Conservation (phyloP, 37 sponge, comb jelly and placozoan genomes). For the Oscarella lobularis region DNA sequence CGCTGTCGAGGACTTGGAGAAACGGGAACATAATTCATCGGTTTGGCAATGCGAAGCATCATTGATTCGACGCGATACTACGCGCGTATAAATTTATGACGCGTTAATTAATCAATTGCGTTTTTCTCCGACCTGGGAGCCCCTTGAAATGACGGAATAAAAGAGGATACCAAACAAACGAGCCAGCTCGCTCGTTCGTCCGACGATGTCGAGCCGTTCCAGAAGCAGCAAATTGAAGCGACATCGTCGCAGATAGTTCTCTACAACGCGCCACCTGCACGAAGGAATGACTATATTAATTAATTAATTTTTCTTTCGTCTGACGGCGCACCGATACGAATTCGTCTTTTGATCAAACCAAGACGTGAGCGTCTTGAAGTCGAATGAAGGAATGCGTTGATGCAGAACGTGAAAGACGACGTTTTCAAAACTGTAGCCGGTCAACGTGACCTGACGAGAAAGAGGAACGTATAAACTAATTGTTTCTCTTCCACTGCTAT, state of each 20-base stretch:
- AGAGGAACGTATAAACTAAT: not conserved
- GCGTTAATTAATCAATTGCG: not conserved
- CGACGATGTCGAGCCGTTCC: slow-evolving; percentile 74
- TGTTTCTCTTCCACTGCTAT: not conserved
- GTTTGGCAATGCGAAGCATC: slow-evolving; percentile 83
- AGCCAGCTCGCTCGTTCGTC: slow-evolving; percentile 91
- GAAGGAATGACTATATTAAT: no score
- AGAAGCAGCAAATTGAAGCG: slow-evolving; percentile 52
- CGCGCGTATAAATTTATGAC: not conserved
- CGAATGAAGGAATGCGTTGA: slow-evolving; percentile 54
- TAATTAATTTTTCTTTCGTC: no score
- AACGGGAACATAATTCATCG: slow-evolving; percentile 66
- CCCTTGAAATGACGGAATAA: slow-evolving; percentile 70
- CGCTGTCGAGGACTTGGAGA: slow-evolving; percentile 88
- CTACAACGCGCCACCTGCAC: slow-evolving; percentile 40
- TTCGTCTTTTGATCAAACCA: slow-evolving; percentile 40
- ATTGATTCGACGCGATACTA: slow-evolving; percentile 95
- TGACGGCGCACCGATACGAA: slow-evolving; percentile 1
- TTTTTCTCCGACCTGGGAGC: slow-evolving; percentile 62
- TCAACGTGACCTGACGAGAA: slow-evolving; percentile 47
- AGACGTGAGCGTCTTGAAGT: slow-evolving; percentile 39
- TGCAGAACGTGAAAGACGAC: slow-evolving; percentile 78
- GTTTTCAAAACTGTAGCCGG: slow-evolving; percentile 74
- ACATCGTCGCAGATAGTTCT: slow-evolving; percentile 62
- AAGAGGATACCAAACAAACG: slow-evolving; percentile 94